Base-by-base conservation (phyloP, 2,888 invertebrate genomes). In the Eulithis prunata region DNA sequence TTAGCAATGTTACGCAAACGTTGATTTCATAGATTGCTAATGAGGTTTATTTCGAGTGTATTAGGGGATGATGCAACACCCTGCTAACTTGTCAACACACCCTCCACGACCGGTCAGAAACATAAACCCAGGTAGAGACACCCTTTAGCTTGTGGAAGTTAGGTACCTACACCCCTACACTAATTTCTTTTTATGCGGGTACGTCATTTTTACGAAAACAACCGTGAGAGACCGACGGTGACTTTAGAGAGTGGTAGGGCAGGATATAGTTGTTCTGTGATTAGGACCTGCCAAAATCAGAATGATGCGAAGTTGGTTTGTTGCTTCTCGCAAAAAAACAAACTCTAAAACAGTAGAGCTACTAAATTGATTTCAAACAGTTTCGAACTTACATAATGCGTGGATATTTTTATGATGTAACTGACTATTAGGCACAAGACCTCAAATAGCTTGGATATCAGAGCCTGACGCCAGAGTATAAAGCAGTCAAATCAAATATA, bases 31-130 rank as follows among this genome's bases (percentile, higher is more conserved):
- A 14, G 41, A 8, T 41, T 6, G 6, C 32, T 56, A 60, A 60
- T 57, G 61, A 41, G 51, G 49, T 63, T 54, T 73, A 69, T 66
- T 72, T 66, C 65, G 46, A 59, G 38, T 38, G 46, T 64, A 68
- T 69, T 67, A 58, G 57, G 61, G 64, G 56, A 41, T 54, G 64
- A 21, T 41, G 13, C 63, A 74, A 65, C 72, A 45, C 68, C 82
- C 83, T 77, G 77, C 78, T 77, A 82, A 52, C 69, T 53, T 57
- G 69, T 74, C 75, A 66, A 75, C 76, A 78, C 76, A 71, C 71
- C 66, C 72, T 74, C 45, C 60, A 78, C 71, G 70, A 73, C 54
- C 79, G 56, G 71, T 81, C 81, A 80, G 72, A 80, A 73, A 78
- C 83, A 82, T 77, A 67, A 62, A 57, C 55, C 8, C 38, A 8